Evolutionary conservation across 1,140 invertebrate species (phyloP), one percentile per base, ranked within the genome.

Genomic region (Pectinophora gossypiella): DNA sequence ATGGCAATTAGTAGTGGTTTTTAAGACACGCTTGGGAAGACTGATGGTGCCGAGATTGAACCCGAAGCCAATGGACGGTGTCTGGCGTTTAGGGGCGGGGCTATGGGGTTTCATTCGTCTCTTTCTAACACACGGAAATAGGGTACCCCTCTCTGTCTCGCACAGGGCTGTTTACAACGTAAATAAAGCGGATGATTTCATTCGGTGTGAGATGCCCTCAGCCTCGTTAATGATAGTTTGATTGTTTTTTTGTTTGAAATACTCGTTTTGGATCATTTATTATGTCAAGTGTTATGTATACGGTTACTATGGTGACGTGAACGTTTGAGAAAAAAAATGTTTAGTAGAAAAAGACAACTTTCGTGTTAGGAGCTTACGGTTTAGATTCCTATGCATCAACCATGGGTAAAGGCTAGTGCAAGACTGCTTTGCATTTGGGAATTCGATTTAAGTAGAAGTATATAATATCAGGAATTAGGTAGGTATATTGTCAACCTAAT

Each of bases 171-270:
- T 79, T 83, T 74, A 72, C 71, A 59, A 54, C 67, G 78, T 82
- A 81, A 85, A 85, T 83, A 81, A 69, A 76, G 52, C 60, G 67
- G 59, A 74, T 85, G 79, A 85, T 76, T 82, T 84, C 79, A 85
- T 82, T 60, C 19, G 42, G 52, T 43, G 45, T 45, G 56, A 64
- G 64, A 57, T 64, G 53, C 55, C 54, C 64, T 60, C 66, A 63
- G 53, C 61, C 56, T 51, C 35, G 48, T 58, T 69, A 71, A 76
- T 72, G 64, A 69, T 55, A 71, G 50, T 61, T 48, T 63, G 60
- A 64, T 56, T 23, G 32, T 35, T 20, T 27, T 36, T 19, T 36
- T 21, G 12, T 38, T 38, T 46, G 22, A 9, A 21, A n/a, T 12
- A 32, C n/a, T 32, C 9, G 27, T 12, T 32, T 12, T 32, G 27